Evolutionary conservation across 2,797 vertebrate species (phyloP).

Genomic region (Mormyrus proboscirostris): DNA sequence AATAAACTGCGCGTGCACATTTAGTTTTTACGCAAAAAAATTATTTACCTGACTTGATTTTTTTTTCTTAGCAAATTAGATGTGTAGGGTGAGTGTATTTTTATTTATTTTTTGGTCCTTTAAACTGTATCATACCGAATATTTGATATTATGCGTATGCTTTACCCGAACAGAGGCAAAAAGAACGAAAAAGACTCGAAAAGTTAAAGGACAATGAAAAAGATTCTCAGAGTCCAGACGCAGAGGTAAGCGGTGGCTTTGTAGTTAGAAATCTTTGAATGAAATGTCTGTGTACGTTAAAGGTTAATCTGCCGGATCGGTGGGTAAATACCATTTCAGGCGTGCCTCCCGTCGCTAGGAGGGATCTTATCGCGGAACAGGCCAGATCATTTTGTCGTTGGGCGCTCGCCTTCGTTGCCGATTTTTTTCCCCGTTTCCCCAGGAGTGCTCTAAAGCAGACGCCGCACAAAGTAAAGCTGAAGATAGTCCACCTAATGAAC

Average conservation of each 20-base stretch:
- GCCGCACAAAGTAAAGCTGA: constrained; percentile 30
- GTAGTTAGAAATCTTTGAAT: not conserved
- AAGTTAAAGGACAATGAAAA: constrained; percentile 33
- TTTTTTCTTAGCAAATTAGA: not conserved
- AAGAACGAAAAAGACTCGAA: constrained; percentile 20
- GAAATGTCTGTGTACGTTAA: not conserved
- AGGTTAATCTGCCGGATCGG: too few species aligned
- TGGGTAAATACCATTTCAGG: not conserved
- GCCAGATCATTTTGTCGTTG: not conserved
- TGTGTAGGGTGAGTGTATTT: not conserved
- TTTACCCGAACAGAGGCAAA: constrained; percentile 15
- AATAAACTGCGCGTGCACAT: not conserved
- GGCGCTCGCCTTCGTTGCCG: not conserved
- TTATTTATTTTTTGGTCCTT: not conserved
- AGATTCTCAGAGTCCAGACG: constrained; percentile 33
- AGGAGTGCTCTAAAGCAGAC: constrained; percentile 40
- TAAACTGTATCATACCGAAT: not conserved
- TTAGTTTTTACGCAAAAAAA: not conserved
- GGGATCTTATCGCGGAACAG: not conserved
- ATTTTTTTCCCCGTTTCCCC: not conserved
- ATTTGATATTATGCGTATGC: not conserved
- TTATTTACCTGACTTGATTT: not conserved
- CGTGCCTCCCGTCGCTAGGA: not conserved
- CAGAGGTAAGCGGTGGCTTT: constrained; percentile 40
- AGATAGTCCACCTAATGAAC: constrained; percentile 2